Evolutionary conservation across 2,888 invertebrate genomes (phyloP).

Genomic region (Eristalis tenax): DNA sequence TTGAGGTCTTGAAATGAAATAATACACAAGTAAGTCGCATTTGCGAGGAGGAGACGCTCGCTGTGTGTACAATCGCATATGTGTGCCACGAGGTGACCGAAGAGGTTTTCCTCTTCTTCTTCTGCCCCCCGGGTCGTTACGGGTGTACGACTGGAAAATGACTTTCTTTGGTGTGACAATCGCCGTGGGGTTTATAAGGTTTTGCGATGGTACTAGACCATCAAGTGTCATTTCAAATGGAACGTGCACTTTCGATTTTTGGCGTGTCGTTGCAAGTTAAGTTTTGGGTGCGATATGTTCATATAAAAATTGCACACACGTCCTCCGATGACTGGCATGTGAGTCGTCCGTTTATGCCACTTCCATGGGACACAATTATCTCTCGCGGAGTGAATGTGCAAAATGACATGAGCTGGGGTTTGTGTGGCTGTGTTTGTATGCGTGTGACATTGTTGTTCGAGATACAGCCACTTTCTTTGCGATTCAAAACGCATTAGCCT

Average conservation of each 20-base stretch:
- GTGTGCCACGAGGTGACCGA: constrained; percentile 13
- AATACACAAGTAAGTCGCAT: constrained; percentile 2
- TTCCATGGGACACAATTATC: constrained; percentile 3
- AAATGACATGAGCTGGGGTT: too few relatives aligned
- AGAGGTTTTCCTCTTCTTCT: constrained; percentile 24
- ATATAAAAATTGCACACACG: background rate
- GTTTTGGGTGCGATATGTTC: constrained; percentile 34
- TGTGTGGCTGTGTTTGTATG: background rate
- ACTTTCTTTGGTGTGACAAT: constrained; percentile 24
- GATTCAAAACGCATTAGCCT: constrained; percentile 10
- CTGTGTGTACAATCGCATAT: background rate
- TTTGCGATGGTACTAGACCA: constrained; percentile 1
- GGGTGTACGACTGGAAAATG: constrained; percentile 28
- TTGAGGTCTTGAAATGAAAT: constrained; percentile 35
- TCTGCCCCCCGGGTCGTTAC: background rate
- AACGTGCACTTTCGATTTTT: constrained; percentile 35
- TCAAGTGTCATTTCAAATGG: background rate
- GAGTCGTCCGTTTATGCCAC: background rate
- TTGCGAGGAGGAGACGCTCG: background rate
- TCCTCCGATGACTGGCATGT: background rate
- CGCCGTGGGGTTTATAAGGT: background rate
- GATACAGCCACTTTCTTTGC: background rate
- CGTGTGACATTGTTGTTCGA: constrained; percentile 15
- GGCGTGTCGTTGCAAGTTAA: constrained; percentile 18
- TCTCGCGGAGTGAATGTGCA: constrained; percentile 11